Evolutionary conservation across 2,888 invertebrate species (phyloP).

Genomic region (Mystacides longicornis): DNA sequence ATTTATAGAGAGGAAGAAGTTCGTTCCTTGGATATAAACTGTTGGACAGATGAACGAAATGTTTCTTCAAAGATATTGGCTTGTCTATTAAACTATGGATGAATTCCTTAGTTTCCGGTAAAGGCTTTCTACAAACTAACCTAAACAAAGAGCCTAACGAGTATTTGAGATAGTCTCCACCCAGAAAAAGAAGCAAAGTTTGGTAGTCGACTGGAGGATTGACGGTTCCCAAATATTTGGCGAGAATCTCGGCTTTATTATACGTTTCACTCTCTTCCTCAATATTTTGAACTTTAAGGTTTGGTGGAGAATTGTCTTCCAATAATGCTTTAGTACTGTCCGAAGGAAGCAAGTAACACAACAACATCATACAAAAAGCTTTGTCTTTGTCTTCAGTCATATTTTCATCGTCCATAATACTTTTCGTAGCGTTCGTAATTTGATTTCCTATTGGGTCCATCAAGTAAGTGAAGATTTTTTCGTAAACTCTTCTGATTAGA

Average conservation of each 20-base stretch:
- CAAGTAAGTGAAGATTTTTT: conserved; percentile 14
- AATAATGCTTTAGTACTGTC: background rate
- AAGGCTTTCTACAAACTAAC: background rate
- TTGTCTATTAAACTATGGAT: background rate
- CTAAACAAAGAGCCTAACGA: background rate
- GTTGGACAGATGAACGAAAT: background rate
- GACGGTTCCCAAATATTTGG: background rate
- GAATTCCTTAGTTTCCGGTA: background rate
- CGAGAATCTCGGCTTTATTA: background rate
- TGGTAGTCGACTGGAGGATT: background rate
- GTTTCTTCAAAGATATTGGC: background rate
- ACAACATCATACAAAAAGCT: background rate
- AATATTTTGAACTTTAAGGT: background rate
- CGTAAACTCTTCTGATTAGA: conserved; percentile 28
- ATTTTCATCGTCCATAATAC: background rate
- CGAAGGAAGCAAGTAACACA: background rate
- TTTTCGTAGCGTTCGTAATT: conserved; percentile 1
- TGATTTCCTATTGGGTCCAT: conserved; percentile 23
- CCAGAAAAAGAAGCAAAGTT: background rate
- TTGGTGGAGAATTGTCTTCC: background rate
- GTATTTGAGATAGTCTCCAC: background rate
- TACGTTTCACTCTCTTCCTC: background rate
- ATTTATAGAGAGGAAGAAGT: background rate
- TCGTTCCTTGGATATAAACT: background rate
- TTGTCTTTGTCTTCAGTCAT: background rate